Conservation (phyloP, 2,113 vertebrate species). For the Grammomys dolichurus region DNA sequence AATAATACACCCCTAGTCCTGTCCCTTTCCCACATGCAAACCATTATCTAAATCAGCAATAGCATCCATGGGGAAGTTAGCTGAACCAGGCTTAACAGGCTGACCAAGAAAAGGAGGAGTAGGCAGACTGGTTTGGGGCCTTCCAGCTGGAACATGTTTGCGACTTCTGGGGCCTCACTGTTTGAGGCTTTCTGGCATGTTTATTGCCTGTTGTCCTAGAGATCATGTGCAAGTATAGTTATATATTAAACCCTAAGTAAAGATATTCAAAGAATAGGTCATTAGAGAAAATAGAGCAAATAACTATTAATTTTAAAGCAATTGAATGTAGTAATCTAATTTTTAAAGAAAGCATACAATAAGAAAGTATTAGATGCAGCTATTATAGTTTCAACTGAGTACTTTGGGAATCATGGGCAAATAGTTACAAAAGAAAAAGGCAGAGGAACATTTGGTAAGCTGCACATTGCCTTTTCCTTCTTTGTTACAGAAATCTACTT, state of each 20-base stretch:
- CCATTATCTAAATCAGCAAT: conserved; percentile 77
- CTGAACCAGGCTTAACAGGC: background rate
- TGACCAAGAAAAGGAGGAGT: background rate
- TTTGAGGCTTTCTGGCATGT: conserved; percentile 86
- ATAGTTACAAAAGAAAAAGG: conserved; percentile 32
- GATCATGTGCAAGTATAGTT: conserved; percentile 85
- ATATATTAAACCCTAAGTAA: conserved; percentile 80
- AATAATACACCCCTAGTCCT: background rate
- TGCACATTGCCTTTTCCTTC: background rate
- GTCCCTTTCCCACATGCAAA: conserved; percentile 28
- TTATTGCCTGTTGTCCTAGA: conserved; percentile 87
- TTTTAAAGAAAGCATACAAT: conserved; percentile 41
- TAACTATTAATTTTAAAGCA: conserved; percentile 62
- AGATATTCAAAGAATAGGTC: conserved; percentile 72
- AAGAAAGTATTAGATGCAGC: conserved; percentile 41
- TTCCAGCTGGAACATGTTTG: conserved; percentile 85
- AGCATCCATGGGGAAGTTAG: conserved; percentile 59
- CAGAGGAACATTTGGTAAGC: background rate
- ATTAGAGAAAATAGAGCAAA: conserved; percentile 71
- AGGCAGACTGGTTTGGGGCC: background rate
- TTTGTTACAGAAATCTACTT: conserved; percentile 15
- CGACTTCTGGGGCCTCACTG: conserved; percentile 82
- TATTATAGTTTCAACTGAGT: conserved; percentile 37
- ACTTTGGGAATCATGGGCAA: background rate
- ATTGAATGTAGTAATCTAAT: conserved; percentile 44